Percentiles rank a stretch among this genome's conserved stretches.
These are phyloP conservation scores for Helogale parvula DNA, from an alignment of 2,113 vertebrate species.

Conservation along the genomic window DNA sequence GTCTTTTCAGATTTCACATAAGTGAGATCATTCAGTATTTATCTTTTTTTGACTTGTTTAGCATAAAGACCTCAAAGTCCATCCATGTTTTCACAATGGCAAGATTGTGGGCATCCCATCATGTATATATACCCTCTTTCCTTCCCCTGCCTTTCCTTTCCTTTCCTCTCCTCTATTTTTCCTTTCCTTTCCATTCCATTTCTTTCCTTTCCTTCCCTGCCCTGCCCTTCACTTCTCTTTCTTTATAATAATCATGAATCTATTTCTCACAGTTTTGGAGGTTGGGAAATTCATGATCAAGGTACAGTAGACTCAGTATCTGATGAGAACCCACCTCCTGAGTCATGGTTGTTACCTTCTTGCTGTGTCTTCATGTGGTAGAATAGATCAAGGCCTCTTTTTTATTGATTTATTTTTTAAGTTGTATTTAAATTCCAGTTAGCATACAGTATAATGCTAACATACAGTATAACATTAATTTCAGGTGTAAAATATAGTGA, in stretches of 20 bases:
- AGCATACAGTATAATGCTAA: neutral
- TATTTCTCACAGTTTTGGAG: neutral
- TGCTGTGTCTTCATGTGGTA: neutral
- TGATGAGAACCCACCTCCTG: neutral
- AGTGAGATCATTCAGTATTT: neutral
- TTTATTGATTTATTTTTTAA: neutral
- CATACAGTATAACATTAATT: neutral
- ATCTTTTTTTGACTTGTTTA: neutral
- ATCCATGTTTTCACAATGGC: neutral
- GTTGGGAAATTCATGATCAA: neutral
- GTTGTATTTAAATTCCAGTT: neutral
- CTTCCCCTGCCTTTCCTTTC: neutral
- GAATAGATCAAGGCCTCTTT: neutral
- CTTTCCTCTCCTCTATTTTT: neutral
- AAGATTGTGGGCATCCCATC: neutral
- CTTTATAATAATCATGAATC: neutral
- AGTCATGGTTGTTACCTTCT: neutral
- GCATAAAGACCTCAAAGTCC: neutral
- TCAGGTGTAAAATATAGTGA: neutral
- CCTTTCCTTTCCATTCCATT: too few species aligned
- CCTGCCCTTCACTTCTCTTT: neutral
- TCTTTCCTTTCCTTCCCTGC: too few species aligned
- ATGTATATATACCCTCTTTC: neutral
- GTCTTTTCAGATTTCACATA: neutral
- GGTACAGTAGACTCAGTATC: neutral